A percentile compares a stretch with the other conserved stretches of the same genome.
phyloP scores from a whole-genome alignment of 2,113 vertebrate genomes.

The Podiceps cristatus region DNA sequence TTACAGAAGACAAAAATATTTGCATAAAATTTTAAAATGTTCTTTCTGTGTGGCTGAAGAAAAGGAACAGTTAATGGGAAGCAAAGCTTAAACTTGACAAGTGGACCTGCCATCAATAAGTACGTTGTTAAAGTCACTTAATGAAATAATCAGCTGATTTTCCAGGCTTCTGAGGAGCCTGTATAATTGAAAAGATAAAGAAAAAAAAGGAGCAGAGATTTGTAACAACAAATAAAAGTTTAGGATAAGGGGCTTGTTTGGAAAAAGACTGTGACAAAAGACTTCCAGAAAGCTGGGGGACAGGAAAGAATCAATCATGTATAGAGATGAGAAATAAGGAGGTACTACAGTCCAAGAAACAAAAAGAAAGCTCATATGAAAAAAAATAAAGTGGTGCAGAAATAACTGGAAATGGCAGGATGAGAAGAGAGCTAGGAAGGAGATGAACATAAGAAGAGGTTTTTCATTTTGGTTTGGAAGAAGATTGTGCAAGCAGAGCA shows the following conservation, averaged over 20 bases:
- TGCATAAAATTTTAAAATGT: background rate
- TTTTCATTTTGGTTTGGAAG: background rate
- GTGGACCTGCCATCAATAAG: background rate
- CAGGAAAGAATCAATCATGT: background rate
- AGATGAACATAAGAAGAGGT: background rate
- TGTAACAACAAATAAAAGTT: background rate
- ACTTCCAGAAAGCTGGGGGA: background rate
- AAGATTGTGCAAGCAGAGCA: background rate
- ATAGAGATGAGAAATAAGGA: background rate
- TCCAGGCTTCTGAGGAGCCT: background rate
- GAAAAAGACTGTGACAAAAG: background rate
- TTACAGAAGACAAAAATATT: background rate
- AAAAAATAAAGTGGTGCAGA: background rate
- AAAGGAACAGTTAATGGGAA: background rate
- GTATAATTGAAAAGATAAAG: background rate
- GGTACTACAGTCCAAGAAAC: background rate
- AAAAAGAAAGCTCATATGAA: background rate
- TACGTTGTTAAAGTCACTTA: background rate
- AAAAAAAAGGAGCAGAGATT: background rate
- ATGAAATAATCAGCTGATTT: background rate
- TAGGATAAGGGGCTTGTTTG: background rate
- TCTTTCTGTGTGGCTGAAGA: background rate
- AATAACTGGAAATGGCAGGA: background rate
- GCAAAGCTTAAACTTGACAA: background rate
- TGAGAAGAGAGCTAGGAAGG: background rate